Conservation (phyloP, 2,113 vertebrate species). For the Chascanopsetta lugubris region DNA sequence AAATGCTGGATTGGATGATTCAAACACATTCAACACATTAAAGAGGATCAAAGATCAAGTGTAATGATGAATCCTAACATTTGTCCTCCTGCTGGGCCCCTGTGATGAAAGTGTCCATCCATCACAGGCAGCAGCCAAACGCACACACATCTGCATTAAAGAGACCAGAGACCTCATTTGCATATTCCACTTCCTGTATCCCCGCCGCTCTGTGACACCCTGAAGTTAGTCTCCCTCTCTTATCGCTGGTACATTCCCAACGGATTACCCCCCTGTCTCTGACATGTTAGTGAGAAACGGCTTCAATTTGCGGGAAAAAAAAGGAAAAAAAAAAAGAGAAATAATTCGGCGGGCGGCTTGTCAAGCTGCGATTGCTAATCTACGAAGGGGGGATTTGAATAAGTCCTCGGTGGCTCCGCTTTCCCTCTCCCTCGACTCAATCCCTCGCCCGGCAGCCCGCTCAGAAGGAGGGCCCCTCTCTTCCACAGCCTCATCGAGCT, state of each 20-base stretch:
- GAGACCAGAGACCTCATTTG: constrained; percentile 65
- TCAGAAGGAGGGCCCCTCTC: constrained; percentile 74
- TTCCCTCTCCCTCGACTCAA: constrained; percentile 65
- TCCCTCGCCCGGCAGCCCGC: constrained; percentile 66
- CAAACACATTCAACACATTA: too few relatives aligned
- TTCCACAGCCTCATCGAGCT: constrained; percentile 71
- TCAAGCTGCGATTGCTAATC: constrained; percentile 83
- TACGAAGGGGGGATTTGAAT: constrained; percentile 84
- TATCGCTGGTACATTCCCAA: constrained; percentile 78
- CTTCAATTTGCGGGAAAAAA: constrained; percentile 71
- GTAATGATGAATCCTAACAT: constrained; percentile 71
- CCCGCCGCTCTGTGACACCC: constrained; percentile 62
- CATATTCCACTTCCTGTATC: constrained; percentile 73
- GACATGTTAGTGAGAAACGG: constrained; percentile 70
- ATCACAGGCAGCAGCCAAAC: constrained; percentile 64
- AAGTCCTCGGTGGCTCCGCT: constrained; percentile 70
- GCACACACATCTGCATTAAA: constrained; percentile 70
- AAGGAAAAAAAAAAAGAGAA: constrained; percentile 75
- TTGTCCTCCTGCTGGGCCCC: constrained; percentile 60
- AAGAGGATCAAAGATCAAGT: constrained; percentile 48
- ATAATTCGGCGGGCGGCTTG: constrained; percentile 78
- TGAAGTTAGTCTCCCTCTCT: constrained; percentile 74
- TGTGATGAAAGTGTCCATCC: constrained; percentile 60
- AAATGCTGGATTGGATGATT: too few relatives aligned
- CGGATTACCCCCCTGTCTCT: constrained; percentile 78